Base-by-base conservation (phyloP, 2,888 invertebrate species). In the Amiota minor region DNA sequence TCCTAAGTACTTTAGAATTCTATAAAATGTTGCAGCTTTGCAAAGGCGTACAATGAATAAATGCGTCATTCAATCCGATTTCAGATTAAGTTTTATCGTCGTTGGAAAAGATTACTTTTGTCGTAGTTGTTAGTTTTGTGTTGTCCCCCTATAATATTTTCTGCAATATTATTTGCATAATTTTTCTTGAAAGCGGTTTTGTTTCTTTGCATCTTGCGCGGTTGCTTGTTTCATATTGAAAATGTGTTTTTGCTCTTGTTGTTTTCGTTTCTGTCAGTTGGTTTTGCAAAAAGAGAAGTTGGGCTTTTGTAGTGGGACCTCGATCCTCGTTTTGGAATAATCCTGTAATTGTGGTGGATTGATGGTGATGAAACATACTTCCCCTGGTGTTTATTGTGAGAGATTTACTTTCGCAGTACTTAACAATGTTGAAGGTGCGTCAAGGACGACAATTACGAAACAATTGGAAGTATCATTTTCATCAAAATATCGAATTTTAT, bases 141-240 rank as follows among this genome's bases (percentile, higher is more conserved):
- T 11, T 23, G 14, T 12, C 64, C 64, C 46, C 64, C 64, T 18
- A 46, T 35, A 35, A 35, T 35, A 35, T 35, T 35, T 35, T 35
- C 35, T 35, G 35, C 35, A 35, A 6, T 35, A 35, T 35, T 35
- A 35, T 65, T 9, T 65, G 65, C 65, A 65, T 65, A 65, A 65
- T 65, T 47, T 47, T 65, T 65, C 65, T 65, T 65, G 46, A 47
- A 65, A 65, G 65, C 18, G 49, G 65, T 65, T 65, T 65, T 65
- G 18, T 47, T 9, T 59, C 18, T 62, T 35, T 45, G 62, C 45
- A 8, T 23, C 45, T 62, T 18, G 45, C n/a, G n/a, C 65, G 11
- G 18, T 18, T 49, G 65, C 20, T 49, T 10, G 59, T 9, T 16
- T 11, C 18, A 16, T 14, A n/a, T 14, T 53, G n/a, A 59, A 59